Conservation (phyloP, 2,797 vertebrate species). For the Fistularia commersonii region DNA sequence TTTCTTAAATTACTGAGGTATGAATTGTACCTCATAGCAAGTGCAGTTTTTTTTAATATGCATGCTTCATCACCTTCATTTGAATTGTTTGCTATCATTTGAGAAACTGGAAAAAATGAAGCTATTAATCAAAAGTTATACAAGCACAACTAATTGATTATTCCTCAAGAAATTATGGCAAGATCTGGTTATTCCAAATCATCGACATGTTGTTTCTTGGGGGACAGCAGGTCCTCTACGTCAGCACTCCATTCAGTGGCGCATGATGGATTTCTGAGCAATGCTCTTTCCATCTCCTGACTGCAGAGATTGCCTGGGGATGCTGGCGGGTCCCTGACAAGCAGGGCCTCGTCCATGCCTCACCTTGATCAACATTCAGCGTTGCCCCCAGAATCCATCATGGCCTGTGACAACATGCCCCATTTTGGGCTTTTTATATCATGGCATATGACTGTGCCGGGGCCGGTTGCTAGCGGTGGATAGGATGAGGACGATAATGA, state of each 20-base stretch:
- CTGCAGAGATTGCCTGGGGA: slow-evolving; percentile 74
- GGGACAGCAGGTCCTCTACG: slow-evolving; percentile 59
- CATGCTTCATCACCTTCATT: too few relatives aligned
- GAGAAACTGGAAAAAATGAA: not conserved
- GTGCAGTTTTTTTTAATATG: too few relatives aligned
- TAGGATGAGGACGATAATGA: slow-evolving; percentile 52
- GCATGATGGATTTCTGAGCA: slow-evolving; percentile 68
- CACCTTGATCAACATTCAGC: slow-evolving; percentile 78
- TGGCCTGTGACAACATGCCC: slow-evolving; percentile 59
- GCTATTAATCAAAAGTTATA: slow-evolving; percentile 21
- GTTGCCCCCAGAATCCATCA: slow-evolving; percentile 69
- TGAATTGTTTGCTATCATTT: too few relatives aligned
- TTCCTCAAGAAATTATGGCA: slow-evolving; percentile 42
- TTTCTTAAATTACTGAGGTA: too few relatives aligned
- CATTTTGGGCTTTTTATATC: slow-evolving; percentile 62
- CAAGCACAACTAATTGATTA: slow-evolving; percentile 40
- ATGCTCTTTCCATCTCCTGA: slow-evolving; percentile 70
- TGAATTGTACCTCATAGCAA: too few relatives aligned
- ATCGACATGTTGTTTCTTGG: slow-evolving; percentile 46
- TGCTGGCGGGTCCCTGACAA: slow-evolving; percentile 70
- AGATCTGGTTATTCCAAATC: slow-evolving; percentile 40
- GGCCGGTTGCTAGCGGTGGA: slow-evolving; percentile 23
- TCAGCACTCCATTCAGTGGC: slow-evolving; percentile 50
- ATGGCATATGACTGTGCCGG: slow-evolving; percentile 48
- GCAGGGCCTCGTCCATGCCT: slow-evolving; percentile 67